Evolutionary conservation across 2,797 vertebrate species (phyloP), one percentile per base, ranked within the genome.

Genomic region (Cyclopterus lumpus): DNA sequence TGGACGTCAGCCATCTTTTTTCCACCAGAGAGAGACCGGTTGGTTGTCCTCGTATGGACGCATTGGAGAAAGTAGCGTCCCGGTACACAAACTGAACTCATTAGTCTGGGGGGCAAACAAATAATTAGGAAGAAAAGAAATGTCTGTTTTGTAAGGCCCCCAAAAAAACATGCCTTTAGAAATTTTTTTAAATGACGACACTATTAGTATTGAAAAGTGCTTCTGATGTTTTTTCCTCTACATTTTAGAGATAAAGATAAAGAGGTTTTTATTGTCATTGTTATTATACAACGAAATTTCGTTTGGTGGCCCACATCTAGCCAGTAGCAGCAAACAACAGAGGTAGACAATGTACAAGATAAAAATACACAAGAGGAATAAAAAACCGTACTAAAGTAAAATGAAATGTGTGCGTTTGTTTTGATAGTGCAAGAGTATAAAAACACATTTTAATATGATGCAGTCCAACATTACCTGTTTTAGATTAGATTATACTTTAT

Each of bases 1-100:
- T 30, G 32, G 75, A 5, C 72, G 59, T 64, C 60, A 59, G 30
- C 68, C 10, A 9, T 64, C 63, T 71, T 82, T 74, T 63, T 81
- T 77, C 40, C 71, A 48, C 40, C 63, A 55, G 20, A 61, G 28
- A 72, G 42, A 75, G 1, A 22, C 8, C 20, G 18, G 67, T 60
- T 68, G 42, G 34, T 49, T 73, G 40, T 32, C 51, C 0, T 4
- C 38, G 22, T 4, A 65, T 8, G 18, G 22, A 20, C 2, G 24
- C 24, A 36, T 15, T n/a, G 28, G 42, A 67, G 3, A 8, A 62
- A 64, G 48, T 4, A 51, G 40, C 2, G 16, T 44, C 55, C 62
- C 42, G 40, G 5, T 46, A 40, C 57, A 58, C 36, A 67, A 7
- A n/a, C 24, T 16, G 14, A 65, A 36, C 30, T 65, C 63, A 16